phyloP scores from a whole-genome alignment of 1,140 invertebrate species.

The Brachionus koreanus region DNA sequence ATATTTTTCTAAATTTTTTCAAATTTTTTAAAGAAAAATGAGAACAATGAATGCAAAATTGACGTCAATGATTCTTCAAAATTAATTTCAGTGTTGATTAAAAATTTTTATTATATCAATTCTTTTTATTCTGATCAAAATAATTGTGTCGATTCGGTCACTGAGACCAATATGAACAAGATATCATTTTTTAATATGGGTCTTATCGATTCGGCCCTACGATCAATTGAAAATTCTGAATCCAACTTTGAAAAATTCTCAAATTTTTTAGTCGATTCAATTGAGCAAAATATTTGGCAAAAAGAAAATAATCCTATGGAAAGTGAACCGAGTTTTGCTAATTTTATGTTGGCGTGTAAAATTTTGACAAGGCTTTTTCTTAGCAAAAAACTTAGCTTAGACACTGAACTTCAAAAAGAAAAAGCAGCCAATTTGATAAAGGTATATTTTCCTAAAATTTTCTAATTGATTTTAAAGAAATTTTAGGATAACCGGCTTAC shows the following conservation, averaged over 20 bases:
- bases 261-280: not conserved
- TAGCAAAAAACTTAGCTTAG: not conserved
- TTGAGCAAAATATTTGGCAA: conserved; percentile 24
- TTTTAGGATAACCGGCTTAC: not conserved
- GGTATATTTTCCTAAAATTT: not conserved
- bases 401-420: not conserved
- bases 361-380: conserved; percentile 13
- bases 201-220: not conserved
- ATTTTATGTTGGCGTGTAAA: not conserved
- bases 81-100: not conserved
- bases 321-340: not conserved
- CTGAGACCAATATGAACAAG: not conserved
- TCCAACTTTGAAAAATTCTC: not conserved
- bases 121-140: not conserved
- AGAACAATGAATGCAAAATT: not conserved
- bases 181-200: not conserved
- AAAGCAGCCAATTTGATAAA: not conserved
- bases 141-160: not conserved
- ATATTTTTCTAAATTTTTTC: not conserved
- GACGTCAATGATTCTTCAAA: not conserved
- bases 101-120: not conserved
- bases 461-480: not conserved
- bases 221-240: not conserved
- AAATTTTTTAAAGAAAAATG: conserved; percentile 14
- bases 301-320: not conserved